phyloP scores from a whole-genome alignment of 1,140 invertebrate genomes.

The Ditylenchus dipsaci region DNA sequence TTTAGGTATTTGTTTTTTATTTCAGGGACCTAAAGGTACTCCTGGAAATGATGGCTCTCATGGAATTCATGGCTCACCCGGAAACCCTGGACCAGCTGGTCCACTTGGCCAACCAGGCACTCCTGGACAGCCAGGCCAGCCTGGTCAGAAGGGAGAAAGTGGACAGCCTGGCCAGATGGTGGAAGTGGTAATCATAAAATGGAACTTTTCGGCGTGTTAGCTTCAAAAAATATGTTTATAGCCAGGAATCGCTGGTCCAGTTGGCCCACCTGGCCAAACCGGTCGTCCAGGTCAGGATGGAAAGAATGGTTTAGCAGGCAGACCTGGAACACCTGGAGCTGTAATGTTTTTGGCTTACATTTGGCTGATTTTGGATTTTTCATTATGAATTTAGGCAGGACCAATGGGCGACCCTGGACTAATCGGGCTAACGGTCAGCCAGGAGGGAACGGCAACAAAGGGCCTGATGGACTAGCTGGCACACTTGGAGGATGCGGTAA shows the following conservation, averaged over 20 bases:
- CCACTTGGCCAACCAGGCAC: conserved; percentile 15
- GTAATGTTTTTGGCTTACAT: background rate
- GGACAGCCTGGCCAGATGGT: conserved; percentile 15
- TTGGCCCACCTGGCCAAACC: background rate
- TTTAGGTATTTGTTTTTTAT: background rate
- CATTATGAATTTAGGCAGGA: background rate
- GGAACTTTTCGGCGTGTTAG: background rate
- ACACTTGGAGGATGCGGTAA: too few species aligned
- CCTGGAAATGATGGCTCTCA: background rate
- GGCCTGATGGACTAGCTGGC: background rate
- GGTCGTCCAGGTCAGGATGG: conserved; percentile 23
- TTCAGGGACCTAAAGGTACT: background rate
- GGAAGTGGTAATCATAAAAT: conserved; percentile 4
- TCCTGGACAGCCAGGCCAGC: conserved; percentile 20
- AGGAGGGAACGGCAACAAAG: background rate
- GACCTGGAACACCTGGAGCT: conserved; percentile 36
- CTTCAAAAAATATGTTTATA: background rate
- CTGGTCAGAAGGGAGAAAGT: conserved; percentile 5
- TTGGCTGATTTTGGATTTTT: background rate
- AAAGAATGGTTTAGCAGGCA: conserved; percentile 17
- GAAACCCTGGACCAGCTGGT: conserved; percentile 10
- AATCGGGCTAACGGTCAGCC: background rate
- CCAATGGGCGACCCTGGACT: background rate
- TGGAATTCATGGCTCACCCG: background rate
- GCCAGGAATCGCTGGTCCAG: conserved; percentile 16